phyloP scores from a whole-genome alignment of 2,113 vertebrate species.

The Scytalopus superciliaris region DNA sequence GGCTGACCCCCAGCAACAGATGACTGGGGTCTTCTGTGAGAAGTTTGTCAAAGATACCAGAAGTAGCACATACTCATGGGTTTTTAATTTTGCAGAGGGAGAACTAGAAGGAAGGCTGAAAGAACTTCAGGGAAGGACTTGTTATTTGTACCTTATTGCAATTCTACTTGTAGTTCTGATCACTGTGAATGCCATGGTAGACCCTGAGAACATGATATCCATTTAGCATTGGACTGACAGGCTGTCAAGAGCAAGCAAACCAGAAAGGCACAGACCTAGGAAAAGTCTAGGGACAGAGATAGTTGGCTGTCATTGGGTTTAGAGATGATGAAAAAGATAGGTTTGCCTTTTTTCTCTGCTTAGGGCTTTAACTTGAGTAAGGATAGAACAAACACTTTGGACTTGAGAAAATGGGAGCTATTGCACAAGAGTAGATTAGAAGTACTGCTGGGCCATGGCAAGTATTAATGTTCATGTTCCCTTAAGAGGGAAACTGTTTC shows the following conservation, averaged over 20 bases:
- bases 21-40: background rate
- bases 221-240: background rate
- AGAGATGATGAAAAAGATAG: background rate
- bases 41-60: too few relatives aligned
- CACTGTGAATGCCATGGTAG: background rate
- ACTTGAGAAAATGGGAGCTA: background rate
- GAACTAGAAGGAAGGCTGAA: background rate
- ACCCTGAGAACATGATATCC: background rate
- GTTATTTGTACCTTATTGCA: background rate
- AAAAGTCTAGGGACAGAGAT: background rate
- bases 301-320: background rate
- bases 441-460: background rate
- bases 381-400: background rate
- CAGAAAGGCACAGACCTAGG: background rate
- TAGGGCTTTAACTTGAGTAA: background rate
- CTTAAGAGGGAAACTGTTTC: slow-evolving; percentile 8
- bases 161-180: background rate
- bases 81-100: background rate
- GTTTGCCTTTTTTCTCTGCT: background rate
- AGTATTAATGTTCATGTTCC: background rate
- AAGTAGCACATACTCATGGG: too few relatives aligned
- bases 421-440: background rate
- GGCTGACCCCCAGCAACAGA: background rate
- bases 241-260: background rate
- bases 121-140: background rate